Percentiles rank a stretch among this genome's conserved stretches.
Evolutionary conservation across 2,797 vertebrate species (phyloP).

Genomic region (Gallinago stenura): DNA sequence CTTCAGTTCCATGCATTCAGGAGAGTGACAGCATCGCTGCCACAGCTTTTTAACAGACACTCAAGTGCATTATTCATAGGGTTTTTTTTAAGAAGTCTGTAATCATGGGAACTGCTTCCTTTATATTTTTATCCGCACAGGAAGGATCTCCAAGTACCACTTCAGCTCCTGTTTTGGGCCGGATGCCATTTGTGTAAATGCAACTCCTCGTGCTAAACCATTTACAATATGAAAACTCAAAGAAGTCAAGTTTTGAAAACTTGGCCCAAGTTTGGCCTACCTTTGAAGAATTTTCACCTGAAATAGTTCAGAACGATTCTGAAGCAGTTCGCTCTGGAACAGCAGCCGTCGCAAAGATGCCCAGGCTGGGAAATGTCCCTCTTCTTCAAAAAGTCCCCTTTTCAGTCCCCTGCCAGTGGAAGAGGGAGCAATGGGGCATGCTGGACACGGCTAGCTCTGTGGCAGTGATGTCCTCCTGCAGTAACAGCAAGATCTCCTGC

Average conservation of each 20-base stretch:
- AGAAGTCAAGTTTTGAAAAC: not conserved
- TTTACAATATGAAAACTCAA: not conserved
- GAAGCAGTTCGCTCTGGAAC: not conserved
- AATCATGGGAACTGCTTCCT: not conserved
- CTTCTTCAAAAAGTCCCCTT: not conserved
- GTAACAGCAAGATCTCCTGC: not conserved
- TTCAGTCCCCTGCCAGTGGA: not conserved
- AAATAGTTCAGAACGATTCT: not conserved
- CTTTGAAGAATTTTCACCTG: not conserved
- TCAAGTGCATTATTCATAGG: not conserved
- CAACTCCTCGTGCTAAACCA: not conserved
- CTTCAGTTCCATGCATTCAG: not conserved
- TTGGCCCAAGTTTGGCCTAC: not conserved
- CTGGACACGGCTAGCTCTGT: rapidly evolving
- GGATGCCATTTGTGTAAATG: not conserved
- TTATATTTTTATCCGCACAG: not conserved
- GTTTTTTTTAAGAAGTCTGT: not conserved
- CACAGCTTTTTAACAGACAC: not conserved
- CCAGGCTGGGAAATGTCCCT: not conserved
- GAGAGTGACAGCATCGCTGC: not conserved
- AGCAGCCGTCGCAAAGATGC: not conserved
- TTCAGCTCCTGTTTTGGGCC: not conserved
- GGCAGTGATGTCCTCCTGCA: rapidly evolving
- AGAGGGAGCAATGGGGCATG: not conserved
- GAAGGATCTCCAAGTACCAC: not conserved